A percentile compares a stretch with the other conserved stretches of the same genome.
phyloP scores from a whole-genome alignment of 2,113 vertebrate species.

The Murina feae region DNA sequence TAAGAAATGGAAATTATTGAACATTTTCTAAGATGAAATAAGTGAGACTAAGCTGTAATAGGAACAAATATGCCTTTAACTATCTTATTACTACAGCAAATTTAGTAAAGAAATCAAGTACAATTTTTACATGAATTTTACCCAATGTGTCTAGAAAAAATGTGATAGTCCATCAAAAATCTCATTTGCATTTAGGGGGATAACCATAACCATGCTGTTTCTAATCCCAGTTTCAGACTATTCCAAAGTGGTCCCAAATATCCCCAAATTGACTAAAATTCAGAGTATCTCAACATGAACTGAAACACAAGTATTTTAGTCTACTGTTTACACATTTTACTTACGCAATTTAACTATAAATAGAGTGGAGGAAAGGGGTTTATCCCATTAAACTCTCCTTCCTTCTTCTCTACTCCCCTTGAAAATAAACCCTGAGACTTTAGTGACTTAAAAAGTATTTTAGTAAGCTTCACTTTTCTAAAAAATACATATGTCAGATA shows the following conservation, averaged over 20 bases:
- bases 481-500: not conserved
- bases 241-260: not conserved
- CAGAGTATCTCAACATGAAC: not conserved
- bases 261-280: not conserved
- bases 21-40: not conserved
- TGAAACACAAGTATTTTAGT: not conserved
- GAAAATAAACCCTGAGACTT: too few relatives aligned
- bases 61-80: not conserved
- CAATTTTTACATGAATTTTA: not conserved
- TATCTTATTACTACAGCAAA: not conserved
- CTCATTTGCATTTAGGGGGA: not conserved
- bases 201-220: not conserved
- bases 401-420: too few relatives aligned
- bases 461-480: not conserved
- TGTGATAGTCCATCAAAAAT: not conserved
- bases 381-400: too few relatives aligned
- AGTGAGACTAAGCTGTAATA: not conserved
- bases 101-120: conserved; percentile 13
- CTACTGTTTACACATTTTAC: too few relatives aligned
- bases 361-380: too few relatives aligned
- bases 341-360: too few relatives aligned
- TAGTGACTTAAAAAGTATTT: too few relatives aligned
- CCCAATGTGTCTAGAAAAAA: not conserved
- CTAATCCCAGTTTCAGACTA: not conserved
- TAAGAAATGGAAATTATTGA: not conserved